Evolutionary conservation across 2,113 vertebrate species (phyloP).

Genomic region (Megaceryle maxima): DNA sequence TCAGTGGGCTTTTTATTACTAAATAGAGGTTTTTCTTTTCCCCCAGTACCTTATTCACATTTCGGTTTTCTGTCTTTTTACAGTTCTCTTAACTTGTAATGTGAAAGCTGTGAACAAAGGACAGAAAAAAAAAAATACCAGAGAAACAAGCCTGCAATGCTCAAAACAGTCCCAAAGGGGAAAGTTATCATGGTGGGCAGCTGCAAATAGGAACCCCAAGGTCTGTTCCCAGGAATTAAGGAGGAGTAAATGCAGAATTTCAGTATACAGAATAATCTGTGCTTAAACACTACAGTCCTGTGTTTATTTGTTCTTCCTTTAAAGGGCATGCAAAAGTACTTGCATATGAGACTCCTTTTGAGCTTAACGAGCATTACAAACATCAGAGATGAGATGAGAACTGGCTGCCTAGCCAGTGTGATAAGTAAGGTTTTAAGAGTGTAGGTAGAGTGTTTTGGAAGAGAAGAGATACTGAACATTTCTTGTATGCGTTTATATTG

Average conservation of each 20-base stretch:
- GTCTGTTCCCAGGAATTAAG: background rate
- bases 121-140: background rate
- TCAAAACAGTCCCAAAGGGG: background rate
- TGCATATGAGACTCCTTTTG: background rate
- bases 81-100: background rate
- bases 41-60: background rate
- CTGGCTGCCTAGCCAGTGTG: background rate
- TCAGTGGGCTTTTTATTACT: background rate
- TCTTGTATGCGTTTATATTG: conserved; percentile 12
- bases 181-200: background rate
- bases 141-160: background rate
- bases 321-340: background rate
- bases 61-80: background rate
- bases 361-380: background rate
- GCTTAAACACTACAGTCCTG: background rate
- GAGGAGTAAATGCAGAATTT: background rate
- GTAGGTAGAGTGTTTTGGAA: background rate
- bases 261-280: background rate
- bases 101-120: background rate
- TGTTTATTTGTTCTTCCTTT: conserved; percentile 39
- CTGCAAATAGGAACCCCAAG: conserved; percentile 30
- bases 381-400: background rate
- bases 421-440: background rate
- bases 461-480: background rate
- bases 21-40: background rate